Evolutionary conservation across 2,888 invertebrate species (phyloP).

Genomic region (Polydrusus cervinus): DNA sequence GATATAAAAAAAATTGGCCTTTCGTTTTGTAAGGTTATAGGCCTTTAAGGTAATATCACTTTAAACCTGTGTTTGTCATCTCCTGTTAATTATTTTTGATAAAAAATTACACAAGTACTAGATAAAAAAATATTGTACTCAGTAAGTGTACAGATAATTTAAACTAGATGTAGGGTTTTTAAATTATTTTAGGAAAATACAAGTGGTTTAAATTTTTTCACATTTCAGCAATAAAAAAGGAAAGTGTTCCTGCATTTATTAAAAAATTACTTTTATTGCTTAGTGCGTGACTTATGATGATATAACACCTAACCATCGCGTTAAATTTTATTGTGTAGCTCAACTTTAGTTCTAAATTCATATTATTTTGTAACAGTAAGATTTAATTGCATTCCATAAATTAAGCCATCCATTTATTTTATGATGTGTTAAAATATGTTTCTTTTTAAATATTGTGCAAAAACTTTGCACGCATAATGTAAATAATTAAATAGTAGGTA

Average conservation of each 20-base stretch:
- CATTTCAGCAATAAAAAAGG: not conserved
- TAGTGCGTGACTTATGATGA: conserved; percentile 23
- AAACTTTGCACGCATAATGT: not conserved
- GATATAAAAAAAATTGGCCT: no score
- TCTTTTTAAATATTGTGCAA: not conserved
- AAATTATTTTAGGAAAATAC: no score
- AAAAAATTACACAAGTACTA: no score
- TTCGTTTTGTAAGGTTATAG: no score
- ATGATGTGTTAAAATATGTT: not conserved
- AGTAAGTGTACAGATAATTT: no score
- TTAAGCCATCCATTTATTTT: not conserved
- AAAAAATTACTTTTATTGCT: conserved; percentile 9
- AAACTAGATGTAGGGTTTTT: no score
- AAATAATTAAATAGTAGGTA: not conserved
- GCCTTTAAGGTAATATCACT: no score
- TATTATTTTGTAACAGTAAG: not conserved
- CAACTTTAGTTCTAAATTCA: conserved; percentile 4
- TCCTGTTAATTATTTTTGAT: no score
- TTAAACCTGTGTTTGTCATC: no score
- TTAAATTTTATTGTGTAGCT: conserved; percentile 6
- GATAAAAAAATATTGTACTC: no score
- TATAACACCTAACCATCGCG: conserved; percentile 11
- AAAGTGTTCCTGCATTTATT: conserved; percentile 2
- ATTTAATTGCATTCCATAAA: conserved; percentile 18
- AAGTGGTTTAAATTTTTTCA: no score